Conservation (phyloP, 2,113 vertebrate genomes). For the Hydrochoerus hydrochaeris region DNA sequence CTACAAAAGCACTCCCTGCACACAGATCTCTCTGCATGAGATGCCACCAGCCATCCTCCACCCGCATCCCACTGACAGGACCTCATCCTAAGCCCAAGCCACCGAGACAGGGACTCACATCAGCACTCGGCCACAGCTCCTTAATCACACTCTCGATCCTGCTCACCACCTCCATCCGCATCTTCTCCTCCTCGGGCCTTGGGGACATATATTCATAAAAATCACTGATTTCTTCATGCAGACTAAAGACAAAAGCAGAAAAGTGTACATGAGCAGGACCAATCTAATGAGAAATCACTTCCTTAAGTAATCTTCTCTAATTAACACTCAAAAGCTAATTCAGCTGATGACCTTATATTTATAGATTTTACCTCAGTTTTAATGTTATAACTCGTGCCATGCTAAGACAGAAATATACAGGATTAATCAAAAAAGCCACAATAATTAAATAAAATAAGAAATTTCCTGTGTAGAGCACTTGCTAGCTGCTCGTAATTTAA, state of each 20-base stretch:
- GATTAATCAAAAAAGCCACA: background rate
- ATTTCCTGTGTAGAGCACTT: background rate
- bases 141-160: slow-evolving; percentile 97
- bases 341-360: background rate
- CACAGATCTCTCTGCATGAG: fast-evolving
- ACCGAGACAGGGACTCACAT: slow-evolving; percentile 85
- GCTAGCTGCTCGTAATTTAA: background rate
- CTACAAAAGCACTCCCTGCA: background rate
- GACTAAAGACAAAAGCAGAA: slow-evolving; percentile 82
- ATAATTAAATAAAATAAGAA: background rate
- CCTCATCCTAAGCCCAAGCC: background rate
- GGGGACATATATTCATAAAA: slow-evolving; percentile 98
- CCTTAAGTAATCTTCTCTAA: slow-evolving; percentile 13
- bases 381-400: background rate
- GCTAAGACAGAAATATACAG: background rate
- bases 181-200: slow-evolving; percentile 95
- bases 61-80: background rate
- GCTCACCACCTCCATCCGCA: slow-evolving; percentile 97
- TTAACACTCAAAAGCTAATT: slow-evolving; percentile 15
- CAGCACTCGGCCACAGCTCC: slow-evolving; percentile 97
- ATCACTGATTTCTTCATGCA: slow-evolving; percentile 98
- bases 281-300: background rate
- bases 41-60: background rate
- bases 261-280: background rate
- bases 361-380: slow-evolving; percentile 24